These are phyloP conservation scores for Epirrita christyi DNA, from an alignment of 2,888 invertebrate genomes.

Conservation along the genomic window DNA sequence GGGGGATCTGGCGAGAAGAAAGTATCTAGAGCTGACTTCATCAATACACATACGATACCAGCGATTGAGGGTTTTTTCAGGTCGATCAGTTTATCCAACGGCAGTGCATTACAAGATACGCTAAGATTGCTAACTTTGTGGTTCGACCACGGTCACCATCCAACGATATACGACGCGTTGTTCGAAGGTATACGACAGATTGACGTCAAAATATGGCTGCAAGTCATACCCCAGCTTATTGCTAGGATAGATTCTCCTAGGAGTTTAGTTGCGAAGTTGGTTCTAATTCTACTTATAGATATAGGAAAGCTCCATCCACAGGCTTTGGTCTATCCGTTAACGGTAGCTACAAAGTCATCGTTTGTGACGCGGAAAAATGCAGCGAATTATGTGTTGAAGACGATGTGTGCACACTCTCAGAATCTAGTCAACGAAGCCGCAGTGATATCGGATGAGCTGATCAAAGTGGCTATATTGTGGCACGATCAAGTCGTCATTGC, in stretches of 20 bases:
- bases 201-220: slow-evolving; percentile 99
- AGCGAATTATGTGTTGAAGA: slow-evolving; percentile 96
- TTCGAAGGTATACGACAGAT: slow-evolving; percentile 96
- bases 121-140: slow-evolving; percentile 96
- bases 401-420: slow-evolving; percentile 97
- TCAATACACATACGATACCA: slow-evolving; percentile 90
- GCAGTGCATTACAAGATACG: slow-evolving; percentile 98
- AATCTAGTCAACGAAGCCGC: slow-evolving; percentile 97
- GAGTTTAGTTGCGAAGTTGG: slow-evolving; percentile 94
- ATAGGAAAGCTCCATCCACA: slow-evolving; percentile 99
- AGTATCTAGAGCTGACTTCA: slow-evolving; percentile 71
- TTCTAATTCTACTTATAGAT: slow-evolving; percentile 96
- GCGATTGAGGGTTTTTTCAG: slow-evolving; percentile 98
- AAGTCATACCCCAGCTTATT: slow-evolving; percentile 99
- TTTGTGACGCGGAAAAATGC: slow-evolving; percentile 93
- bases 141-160: slow-evolving; percentile 98
- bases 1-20: slow-evolving; percentile 76
- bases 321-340: slow-evolving; percentile 98
- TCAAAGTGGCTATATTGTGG: slow-evolving; percentile 99
- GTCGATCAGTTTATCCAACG: slow-evolving; percentile 95
- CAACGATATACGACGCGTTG: slow-evolving; percentile 96
- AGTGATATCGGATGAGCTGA: slow-evolving; percentile 97
- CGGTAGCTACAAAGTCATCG: slow-evolving; percentile 98
- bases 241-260: slow-evolving; percentile 98
- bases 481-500: slow-evolving; percentile 95